Base-by-base conservation (phyloP, 2,113 vertebrate genomes). In the Callospermophilus lateralis region DNA sequence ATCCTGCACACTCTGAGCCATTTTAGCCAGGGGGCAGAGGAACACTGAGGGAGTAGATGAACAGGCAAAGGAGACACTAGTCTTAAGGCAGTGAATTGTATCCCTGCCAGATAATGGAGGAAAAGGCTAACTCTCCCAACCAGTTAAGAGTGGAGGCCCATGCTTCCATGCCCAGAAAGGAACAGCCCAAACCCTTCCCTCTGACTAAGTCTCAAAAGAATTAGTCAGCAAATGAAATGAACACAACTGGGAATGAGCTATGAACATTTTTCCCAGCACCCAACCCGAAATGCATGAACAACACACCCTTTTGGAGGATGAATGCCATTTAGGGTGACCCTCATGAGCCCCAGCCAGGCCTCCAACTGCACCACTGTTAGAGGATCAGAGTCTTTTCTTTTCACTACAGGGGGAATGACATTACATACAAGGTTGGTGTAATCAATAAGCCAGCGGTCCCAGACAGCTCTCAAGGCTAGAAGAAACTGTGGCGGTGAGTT, bases 161-260 rank as follows among this genome's bases (percentile, higher is more conserved):
- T 61, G 55, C 61, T 70, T 95, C 67, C 93, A 42, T 92, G 65
- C 42, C 94, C 24, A 85, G 61, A 83, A 85, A 88, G 34, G 17
- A 95, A 92, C 7, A 83, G 81, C 90, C 90, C 79, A 81, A 97
- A 87, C 72, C 72, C 76, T 92, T 88, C 78, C 90, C 58, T 96
- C 73, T 96, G 94, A 96, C 74, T 95, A 89, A 98, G 90, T 80
- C 92, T 92, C 63, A 78, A 88, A 88, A 95, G 72, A 80, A 92
- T 97, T 63, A 95, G 42, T 86, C 77, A 93, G 17, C 63, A 86
- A 61, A 0, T 89, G 34, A 79, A 97, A 83, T 83, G 83, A 97
- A 79, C 12, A 70, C 19, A 89, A 45, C 24, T 61, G 55, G 24
- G 94, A 78, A 88, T 88, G 53, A 95, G 90, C 70, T 81, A 28